Percentiles rank a stretch among this genome's conserved stretches.
Conservation (phyloP, 2,797 vertebrate species). For the Denticeps clupeoides region DNA sequence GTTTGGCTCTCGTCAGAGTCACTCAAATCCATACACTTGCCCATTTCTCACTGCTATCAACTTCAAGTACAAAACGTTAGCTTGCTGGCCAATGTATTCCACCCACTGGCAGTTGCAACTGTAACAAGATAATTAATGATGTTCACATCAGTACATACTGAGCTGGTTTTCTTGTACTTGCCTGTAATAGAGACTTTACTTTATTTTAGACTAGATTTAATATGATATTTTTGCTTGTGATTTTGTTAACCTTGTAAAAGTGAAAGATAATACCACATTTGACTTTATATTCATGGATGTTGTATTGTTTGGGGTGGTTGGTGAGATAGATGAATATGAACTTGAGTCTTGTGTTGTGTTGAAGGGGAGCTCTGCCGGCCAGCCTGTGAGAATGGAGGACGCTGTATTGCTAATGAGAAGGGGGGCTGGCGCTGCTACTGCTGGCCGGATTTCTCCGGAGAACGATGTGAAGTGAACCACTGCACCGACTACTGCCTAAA, state of each 20-base stretch:
- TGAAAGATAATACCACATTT: not conserved
- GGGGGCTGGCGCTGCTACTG: slow-evolving; percentile 87
- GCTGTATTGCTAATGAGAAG: slow-evolving; percentile 89
- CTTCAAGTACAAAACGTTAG: too few species aligned
- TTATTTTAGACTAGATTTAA: not conserved
- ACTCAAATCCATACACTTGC: too few species aligned
- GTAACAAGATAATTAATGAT: too few species aligned
- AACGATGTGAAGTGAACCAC: slow-evolving; percentile 90
- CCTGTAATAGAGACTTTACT: too few species aligned
- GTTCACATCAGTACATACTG: too few species aligned
- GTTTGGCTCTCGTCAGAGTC: too few species aligned
- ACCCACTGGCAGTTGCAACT: too few species aligned
- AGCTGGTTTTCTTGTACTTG: too few species aligned
- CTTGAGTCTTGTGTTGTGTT: slow-evolving; percentile 14
- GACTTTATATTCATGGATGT: not conserved
- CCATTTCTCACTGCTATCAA: too few species aligned
- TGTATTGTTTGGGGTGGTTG: not conserved
- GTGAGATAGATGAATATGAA: not conserved
- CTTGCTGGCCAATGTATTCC: too few species aligned
- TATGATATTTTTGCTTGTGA: too few species aligned
- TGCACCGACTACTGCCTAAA: slow-evolving; percentile 92
- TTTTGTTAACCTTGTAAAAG: not conserved
- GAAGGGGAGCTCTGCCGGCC: slow-evolving; percentile 84
- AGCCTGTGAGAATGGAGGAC: slow-evolving; percentile 89
- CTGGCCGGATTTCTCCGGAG: slow-evolving; percentile 95